Evolutionary conservation across 2,797 vertebrate genomes (phyloP).

Genomic region (Hyperoplus immaculatus): DNA sequence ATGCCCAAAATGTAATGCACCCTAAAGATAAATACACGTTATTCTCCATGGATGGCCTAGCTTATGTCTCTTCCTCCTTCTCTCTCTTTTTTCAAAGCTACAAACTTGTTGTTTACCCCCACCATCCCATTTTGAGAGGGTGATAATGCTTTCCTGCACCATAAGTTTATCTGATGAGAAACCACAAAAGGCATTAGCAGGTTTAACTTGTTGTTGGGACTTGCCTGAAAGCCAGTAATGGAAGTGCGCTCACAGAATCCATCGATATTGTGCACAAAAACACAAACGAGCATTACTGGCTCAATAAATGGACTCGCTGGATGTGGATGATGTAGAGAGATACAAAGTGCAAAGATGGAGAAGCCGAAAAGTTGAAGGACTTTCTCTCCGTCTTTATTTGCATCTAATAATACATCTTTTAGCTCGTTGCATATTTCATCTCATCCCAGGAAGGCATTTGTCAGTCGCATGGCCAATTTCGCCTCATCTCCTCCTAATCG

Average conservation of each 20-base stretch:
- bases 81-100: not conserved
- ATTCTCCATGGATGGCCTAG: not conserved
- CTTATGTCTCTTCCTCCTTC: not conserved
- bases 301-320: slow-evolving; percentile 68
- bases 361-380: slow-evolving; percentile 4
- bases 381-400: slow-evolving; percentile 35
- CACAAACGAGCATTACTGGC: slow-evolving; percentile 53
- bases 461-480: slow-evolving; percentile 26
- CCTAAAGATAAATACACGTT: not conserved
- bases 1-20: not conserved
- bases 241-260: slow-evolving; percentile 64
- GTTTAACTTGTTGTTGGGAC: slow-evolving; percentile 47
- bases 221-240: slow-evolving; percentile 76
- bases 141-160: slow-evolving; percentile 38
- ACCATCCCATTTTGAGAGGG: slow-evolving; percentile 8
- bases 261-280: slow-evolving; percentile 50
- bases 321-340: slow-evolving; percentile 37
- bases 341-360: slow-evolving; percentile 9
- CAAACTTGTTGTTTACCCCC: slow-evolving; percentile 32
- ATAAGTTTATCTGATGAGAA: slow-evolving; percentile 58
- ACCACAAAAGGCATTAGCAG: slow-evolving; percentile 59
- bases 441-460: slow-evolving; percentile 19
- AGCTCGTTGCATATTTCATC: slow-evolving; percentile 31
- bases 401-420: slow-evolving; percentile 20
- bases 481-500: slow-evolving; percentile 33